Base-by-base conservation (phyloP, 2,888 invertebrate species). In the Bombyx huttoni region DNA sequence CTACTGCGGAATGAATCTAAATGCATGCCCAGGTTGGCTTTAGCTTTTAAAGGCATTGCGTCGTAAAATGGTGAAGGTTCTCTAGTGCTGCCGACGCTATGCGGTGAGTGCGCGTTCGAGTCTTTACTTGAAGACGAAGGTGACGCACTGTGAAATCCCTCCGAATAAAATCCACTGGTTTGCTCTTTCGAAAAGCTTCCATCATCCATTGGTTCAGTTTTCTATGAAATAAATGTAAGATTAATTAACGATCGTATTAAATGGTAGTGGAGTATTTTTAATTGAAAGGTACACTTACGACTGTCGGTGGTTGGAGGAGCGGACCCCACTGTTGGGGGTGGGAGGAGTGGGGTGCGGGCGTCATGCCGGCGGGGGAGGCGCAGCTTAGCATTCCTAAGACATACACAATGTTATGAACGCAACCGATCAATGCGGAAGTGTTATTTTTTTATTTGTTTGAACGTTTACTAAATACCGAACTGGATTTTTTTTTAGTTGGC, bases 91-190 rank as follows among this genome's bases (percentile, higher is more conserved):
- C 82, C 84, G 8, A 84, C 81, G 62, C 88, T 88, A 51, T 81
- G 78, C 1, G 89, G 89, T 0, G 89, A 89, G 60, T 86, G 83
- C 0, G 82, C 84, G 59, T 83, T 85, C 0, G 88, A 89, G 58
- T 89, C 89, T 58, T 89, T 89, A 61, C 88, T 88, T 51, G 91
- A 90, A 9, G 90, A 90, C 1, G 89, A 90, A 0, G 91, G 91
- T 0, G 91, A 91, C 0, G 90, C 89, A 55, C 91, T 91, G 61
- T 89, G 90, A 63, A 90, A 90, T 3, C 89, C 89, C 60, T 91
- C 91, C n/a, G 90, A 90, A 62, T 90, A 91, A 61, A 91, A 91
- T 8, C 90, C 89, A 54, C 91, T 89, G 1, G 90, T 89, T 61
- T 91, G 91, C 56, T 91, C 91, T 63, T 91, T 90, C 8, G 82